Evolutionary conservation across 2,113 vertebrate genomes (phyloP), one percentile per base, ranked within the genome.

Genomic region (Naja naja): DNA sequence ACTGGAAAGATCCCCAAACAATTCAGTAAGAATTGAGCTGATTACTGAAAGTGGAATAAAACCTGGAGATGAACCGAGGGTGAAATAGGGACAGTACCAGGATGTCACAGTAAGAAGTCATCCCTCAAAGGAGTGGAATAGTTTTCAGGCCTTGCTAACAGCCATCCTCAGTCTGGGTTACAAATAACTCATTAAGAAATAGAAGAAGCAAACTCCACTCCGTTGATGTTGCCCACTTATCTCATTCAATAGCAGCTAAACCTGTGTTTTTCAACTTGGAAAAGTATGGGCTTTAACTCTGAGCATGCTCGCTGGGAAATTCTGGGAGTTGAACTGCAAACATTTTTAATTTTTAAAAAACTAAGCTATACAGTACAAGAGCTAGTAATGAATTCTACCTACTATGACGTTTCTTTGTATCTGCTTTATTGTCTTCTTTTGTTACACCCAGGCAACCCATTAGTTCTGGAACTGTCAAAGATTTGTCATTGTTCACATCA

Each of bases 401-500:
- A 97, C 98, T 96, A 89, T 97, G 97, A 1, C 87, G 97, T 91
- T 97, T 97, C 95, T 94, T 96, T 92, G 97, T 88, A 94, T 95
- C 89, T 45, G 97, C 94, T 92, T 97, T 96, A 97, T 98, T 98
- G 43, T 99, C 99, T 93, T 99, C 99, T 96, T 98, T 98, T 86
- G 98, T 98, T 45, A 98, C 98, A 5, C 99, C 99, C 87, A 99
- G 97, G 95, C 99, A 99, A 86, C 99, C 99, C 98, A 98, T 99
- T 95, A 99, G 96, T 96, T 99, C 99, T 90, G 98, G 98, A 93
- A 99, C 97, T 1, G 99, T 99, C 85, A 99, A 96, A 2, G 99
- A 98, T 93, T 99, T 99, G 97, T 99, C 98, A 0, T 98, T 98
- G 96, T 98, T 98, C 94, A 98, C 97, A 91, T 99, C 99, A 1